Percentiles rank a stretch among this genome's conserved stretches.
Evolutionary conservation across 2,888 invertebrate genomes (phyloP).

Genomic region (Mongoloraphidia duomilia): DNA sequence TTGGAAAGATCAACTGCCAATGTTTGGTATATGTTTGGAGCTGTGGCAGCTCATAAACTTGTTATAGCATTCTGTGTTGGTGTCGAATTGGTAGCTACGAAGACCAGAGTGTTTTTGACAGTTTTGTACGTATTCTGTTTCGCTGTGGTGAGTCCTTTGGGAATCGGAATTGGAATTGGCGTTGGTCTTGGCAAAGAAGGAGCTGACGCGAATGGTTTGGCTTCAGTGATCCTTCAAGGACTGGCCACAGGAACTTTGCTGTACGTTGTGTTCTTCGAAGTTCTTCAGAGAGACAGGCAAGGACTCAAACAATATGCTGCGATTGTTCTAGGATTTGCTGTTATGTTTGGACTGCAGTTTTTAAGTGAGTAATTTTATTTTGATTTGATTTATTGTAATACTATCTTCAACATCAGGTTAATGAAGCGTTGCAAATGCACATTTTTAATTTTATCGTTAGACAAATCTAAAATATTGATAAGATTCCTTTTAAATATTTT

Average conservation of each 20-base stretch:
- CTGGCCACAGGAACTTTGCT: constrained; percentile 84
- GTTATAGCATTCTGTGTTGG: constrained; percentile 83
- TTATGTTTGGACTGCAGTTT: constrained; percentile 57
- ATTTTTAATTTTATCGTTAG: too few species aligned
- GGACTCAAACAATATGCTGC: constrained; percentile 53
- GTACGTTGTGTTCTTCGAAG: constrained; percentile 95
- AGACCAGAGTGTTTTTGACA: constrained; percentile 45
- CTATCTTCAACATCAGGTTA: too few species aligned
- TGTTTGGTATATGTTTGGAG: constrained; percentile 70
- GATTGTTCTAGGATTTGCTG: constrained; percentile 49
- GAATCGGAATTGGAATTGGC: constrained; percentile 59
- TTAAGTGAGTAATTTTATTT: constrained; percentile 14
- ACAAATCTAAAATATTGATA: too few species aligned
- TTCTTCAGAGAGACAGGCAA: constrained; percentile 45
- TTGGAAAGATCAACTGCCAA: constrained; percentile 45
- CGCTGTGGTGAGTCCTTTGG: constrained; percentile 65
- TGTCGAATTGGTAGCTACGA: constrained; percentile 60
- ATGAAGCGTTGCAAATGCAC: too few species aligned
- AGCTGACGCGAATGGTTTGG: constrained; percentile 42
- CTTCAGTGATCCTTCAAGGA: constrained; percentile 60
- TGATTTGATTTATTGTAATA: neutral
- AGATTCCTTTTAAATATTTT: too few species aligned
- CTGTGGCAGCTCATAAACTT: constrained; percentile 71
- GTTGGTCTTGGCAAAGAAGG: constrained; percentile 43
- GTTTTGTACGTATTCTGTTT: constrained; percentile 59